These are phyloP conservation scores for Alethe castanea DNA, from an alignment of 2,113 vertebrate species.

Conservation along the genomic window DNA sequence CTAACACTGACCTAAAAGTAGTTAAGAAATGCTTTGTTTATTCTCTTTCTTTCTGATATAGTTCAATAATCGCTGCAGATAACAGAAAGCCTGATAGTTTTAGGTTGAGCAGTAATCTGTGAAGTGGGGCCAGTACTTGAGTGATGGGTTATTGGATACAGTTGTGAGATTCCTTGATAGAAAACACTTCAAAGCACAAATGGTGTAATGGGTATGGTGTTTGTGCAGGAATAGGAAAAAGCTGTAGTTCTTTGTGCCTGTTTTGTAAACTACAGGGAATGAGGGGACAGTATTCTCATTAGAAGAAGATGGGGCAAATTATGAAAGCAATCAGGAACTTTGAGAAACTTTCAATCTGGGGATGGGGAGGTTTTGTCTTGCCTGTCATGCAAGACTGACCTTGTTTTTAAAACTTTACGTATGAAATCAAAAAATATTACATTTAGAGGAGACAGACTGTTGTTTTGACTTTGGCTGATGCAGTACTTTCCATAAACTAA, in stretches of 20 bases:
- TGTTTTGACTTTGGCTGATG: neutral
- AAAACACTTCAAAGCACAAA: neutral
- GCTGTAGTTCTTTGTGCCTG: neutral
- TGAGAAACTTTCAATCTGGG: neutral
- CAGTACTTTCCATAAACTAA: neutral
- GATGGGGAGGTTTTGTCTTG: neutral
- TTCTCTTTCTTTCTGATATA: neutral
- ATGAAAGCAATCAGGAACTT: neutral
- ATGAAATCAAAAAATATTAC: neutral
- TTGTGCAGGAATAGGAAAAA: neutral
- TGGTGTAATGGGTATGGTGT: neutral
- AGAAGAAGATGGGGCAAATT: neutral
- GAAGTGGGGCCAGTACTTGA: neutral
- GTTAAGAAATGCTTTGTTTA: neutral
- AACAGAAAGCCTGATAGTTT: neutral
- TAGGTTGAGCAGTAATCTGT: neutral
- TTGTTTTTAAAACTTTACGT: neutral
- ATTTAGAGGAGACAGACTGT: neutral
- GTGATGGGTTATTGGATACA: neutral
- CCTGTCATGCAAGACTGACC: rapidly evolving
- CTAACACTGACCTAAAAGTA: neutral
- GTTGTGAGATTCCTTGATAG: neutral
- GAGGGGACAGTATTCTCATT: neutral
- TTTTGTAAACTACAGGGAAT: neutral
- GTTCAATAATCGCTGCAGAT: neutral